Conservation (phyloP, 2,797 vertebrate genomes). For the Cryptoprocta ferox region DNA sequence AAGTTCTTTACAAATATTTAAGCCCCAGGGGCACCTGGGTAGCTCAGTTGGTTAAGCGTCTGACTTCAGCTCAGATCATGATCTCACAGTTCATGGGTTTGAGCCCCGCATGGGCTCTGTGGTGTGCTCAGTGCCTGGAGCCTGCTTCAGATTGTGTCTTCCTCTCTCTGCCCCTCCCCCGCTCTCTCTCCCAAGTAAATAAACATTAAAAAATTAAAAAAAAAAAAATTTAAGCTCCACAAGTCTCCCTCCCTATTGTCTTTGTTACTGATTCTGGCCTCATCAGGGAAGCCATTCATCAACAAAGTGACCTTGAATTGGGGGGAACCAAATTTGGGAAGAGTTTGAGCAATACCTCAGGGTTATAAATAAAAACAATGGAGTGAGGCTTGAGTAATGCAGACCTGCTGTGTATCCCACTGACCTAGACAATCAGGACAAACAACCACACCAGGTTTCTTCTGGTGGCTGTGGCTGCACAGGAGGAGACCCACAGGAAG, state of each 20-base stretch:
- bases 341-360: not conserved
- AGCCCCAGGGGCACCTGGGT: not conserved
- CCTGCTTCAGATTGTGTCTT: too few species aligned
- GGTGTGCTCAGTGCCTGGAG: too few species aligned
- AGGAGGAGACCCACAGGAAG: not conserved
- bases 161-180: too few species aligned
- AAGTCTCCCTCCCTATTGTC: not conserved
- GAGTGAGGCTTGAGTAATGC: not conserved
- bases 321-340: not conserved
- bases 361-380: not conserved
- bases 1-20: not conserved
- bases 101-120: too few species aligned
- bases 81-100: too few species aligned
- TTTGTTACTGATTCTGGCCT: not conserved
- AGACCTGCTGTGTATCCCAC: not conserved
- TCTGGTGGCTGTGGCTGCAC: not conserved
- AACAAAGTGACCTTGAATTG: not conserved
- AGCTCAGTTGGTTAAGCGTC: too few species aligned
- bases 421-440: not conserved
- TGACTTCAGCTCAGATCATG: too few species aligned
- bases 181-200: too few species aligned
- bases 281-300: not conserved
- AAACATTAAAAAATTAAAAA: too few species aligned
- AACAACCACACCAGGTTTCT: not conserved
- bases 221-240: not conserved